Evolutionary conservation across 2,113 vertebrate species (phyloP), one percentile per base, ranked within the genome.

Genomic region (Larimichthys polyactis): DNA sequence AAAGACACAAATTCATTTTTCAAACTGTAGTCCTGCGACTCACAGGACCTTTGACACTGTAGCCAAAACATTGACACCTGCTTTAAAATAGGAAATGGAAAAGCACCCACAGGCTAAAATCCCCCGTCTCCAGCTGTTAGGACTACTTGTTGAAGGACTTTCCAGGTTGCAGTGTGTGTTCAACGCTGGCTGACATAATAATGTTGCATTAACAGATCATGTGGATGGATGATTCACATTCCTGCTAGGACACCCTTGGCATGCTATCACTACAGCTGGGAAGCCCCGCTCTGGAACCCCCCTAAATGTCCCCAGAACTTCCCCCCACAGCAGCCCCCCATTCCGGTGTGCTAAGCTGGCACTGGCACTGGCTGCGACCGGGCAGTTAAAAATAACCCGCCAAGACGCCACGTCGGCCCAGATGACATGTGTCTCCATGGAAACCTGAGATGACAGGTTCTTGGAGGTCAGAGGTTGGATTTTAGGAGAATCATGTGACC

Each of bases 231-330:
- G 90, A 82, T 51, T 89, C 84, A 79, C 74, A 92, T 94, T 92
- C 87, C 88, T 71, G 65, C 24, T 52, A 78, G 90, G 89, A 92
- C 89, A 90, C 55, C 85, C 87, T 88, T 87, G 89, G 80, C 67
- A 79, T 80, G 70, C 55, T 66, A 81, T 82, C 81, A 82, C 75
- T 76, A 27, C 83, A 90, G 79, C 82, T 89, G 90, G 93, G 90
- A 92, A 93, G 91, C 85, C 90, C 91, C 85, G 16, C 55, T 78
- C 76, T 83, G 91, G 91, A 93, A 93, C 48, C 89, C 90, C 93
- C 93, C 90, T 78, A 66, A 86, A 90, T 40, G 43, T 90, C 66
- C 82, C 64, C 71, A 72, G 74, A 87, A 88, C 74, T 63, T 79
- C 79, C 86, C 87, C 78, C 77, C 44, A 27, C 44, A 32, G 77